These are phyloP conservation scores for Zonitis immaculata DNA, from an alignment of 2,888 invertebrate genomes.

Conservation along the genomic window DNA sequence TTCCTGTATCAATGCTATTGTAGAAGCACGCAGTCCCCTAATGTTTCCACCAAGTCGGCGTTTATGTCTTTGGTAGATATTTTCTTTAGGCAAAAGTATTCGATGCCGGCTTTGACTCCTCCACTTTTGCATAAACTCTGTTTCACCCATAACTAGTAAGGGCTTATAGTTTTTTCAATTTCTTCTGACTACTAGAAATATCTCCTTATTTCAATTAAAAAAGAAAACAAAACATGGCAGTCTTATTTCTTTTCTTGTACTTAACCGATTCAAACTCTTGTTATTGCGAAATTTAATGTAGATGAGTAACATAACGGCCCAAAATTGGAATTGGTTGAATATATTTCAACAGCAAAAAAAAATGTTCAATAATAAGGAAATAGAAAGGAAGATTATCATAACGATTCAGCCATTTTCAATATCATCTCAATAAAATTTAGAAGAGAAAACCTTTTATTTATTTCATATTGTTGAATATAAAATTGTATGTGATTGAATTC, in stretches of 20 bases:
- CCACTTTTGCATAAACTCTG: no score
- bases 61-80: no score
- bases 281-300: background rate
- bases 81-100: no score
- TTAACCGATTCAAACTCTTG: background rate
- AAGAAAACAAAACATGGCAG: no score
- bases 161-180: no score
- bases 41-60: no score
- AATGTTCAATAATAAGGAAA: background rate
- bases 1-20: no score
- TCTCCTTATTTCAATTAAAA: no score
- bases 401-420: background rate
- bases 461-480: background rate
- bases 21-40: no score
- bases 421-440: background rate
- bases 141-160: no score
- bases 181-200: no score
- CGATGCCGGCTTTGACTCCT: no score
- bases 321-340: background rate
- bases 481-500: background rate
- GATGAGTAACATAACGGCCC: background rate
- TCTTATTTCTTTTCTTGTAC: background rate
- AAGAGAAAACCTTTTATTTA: background rate
- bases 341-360: background rate
- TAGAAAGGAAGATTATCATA: background rate